Base-by-base conservation (phyloP, 2,113 vertebrate species). In the Microtus montanus region DNA sequence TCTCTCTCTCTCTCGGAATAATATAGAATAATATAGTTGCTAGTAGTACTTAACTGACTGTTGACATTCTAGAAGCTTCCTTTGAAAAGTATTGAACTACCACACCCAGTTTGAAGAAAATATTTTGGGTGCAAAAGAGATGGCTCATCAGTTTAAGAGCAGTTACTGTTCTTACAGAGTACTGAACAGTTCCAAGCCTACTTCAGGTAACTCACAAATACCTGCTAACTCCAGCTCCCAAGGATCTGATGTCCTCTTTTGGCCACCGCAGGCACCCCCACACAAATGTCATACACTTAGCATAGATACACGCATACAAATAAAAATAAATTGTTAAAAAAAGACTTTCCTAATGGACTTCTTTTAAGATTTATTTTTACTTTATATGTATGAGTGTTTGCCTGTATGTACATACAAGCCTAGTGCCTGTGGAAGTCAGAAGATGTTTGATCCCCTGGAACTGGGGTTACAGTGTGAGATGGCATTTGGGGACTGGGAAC, bases 61-160 rank as follows among this genome's bases (percentile, higher is more conserved):
- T 41, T 91, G 61, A 79, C 44, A 87, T 94, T 94, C 47, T 77
- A 89, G 80, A 95, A 92, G 24, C 41, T 87, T 96, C 83, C 52
- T 92, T 90, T 87, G 66, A 74, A 93, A 94, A 44, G 12, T 63
- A 66, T 30, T 78, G 19, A 80, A 19, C 19, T 24, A 33, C 28
- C 30, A 86, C 17, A 86, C 63, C 82, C 30, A 47, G 44, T 33
- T 86, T 47, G 12, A 86, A 87, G 33, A 52, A 38, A 35, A 2
- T 35, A 66, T 78, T 87, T 87, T 71, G 20, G 14, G 24, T 41
- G 4, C n/a, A 41, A 54, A 44, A 83, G 80, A 63, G 58, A 41
- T 83, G n/a, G 54, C 58, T 83, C 7, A 24, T 26, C 78, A 58
- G 78, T 80, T 58, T 80, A 80, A n/a, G 49, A 80, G 52, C 19